Conservation (phyloP, 2,888 invertebrate species). For the Idaea aversata region DNA sequence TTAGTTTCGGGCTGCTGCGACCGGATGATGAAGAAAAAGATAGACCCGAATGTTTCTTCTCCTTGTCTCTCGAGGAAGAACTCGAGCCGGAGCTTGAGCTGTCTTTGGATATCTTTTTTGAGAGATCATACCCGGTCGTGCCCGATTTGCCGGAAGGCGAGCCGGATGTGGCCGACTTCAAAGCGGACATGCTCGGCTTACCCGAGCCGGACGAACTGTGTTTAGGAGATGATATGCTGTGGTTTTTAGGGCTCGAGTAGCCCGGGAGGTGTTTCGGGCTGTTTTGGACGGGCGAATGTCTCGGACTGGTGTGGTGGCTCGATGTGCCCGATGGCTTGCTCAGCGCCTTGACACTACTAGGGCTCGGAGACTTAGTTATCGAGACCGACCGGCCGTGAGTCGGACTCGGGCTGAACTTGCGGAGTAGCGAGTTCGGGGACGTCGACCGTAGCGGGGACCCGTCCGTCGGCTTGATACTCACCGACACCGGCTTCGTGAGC, state of each 20-base stretch:
- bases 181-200: constrained; percentile 93
- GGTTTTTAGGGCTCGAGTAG: constrained; percentile 88
- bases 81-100: constrained; percentile 63
- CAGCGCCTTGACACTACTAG: constrained; percentile 60
- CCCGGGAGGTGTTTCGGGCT: constrained; percentile 87
- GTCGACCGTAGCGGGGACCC: constrained; percentile 82
- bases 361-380: constrained; percentile 82
- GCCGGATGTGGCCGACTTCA: constrained; percentile 88
- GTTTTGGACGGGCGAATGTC: constrained; percentile 88
- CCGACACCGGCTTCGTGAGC: constrained; percentile 85
- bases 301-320: constrained; percentile 83
- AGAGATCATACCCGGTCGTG: constrained; percentile 75
- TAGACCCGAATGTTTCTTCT: constrained; percentile 76
- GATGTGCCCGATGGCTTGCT: constrained; percentile 76
- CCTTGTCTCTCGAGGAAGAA: constrained; percentile 75
- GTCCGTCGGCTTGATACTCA: constrained; percentile 86
- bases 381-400: constrained; percentile 83
- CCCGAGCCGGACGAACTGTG: constrained; percentile 87
- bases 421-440: constrained; percentile 83
- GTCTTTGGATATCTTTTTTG: constrained; percentile 79
- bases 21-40: constrained; percentile 78
- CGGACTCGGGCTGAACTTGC: constrained; percentile 87
- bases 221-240: constrained; percentile 89
- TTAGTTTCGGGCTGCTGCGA: constrained; percentile 83
- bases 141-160: constrained; percentile 84